Conservation (phyloP, 2,797 vertebrate species). For the Linurgus olivaceus region DNA sequence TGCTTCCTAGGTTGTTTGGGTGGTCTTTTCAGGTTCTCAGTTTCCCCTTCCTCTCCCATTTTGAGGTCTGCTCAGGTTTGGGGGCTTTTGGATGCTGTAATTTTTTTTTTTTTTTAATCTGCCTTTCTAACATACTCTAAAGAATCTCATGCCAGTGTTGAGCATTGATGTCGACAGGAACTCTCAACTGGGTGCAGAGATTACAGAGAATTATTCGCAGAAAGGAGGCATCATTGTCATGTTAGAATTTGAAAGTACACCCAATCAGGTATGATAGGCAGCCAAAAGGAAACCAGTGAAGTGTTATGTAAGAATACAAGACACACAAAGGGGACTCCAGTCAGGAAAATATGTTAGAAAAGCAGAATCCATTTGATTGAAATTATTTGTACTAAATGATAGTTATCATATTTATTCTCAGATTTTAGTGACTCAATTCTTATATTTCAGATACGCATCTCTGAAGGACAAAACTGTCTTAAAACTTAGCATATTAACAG, state of each 20-base stretch:
- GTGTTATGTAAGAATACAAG: neutral
- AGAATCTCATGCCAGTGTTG: neutral
- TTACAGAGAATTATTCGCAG: neutral
- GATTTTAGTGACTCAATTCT: neutral
- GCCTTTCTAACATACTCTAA: slow-evolving; percentile 48
- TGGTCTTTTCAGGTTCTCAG: neutral
- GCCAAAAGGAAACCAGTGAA: neutral
- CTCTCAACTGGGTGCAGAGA: neutral
- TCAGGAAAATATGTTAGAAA: slow-evolving; percentile 56
- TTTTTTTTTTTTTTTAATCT: neutral
- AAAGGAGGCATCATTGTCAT: neutral
- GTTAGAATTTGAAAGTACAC: slow-evolving; percentile 2
- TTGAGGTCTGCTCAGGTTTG: slow-evolving; percentile 33
- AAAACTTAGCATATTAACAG: neutral
- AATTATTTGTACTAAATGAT: neutral
- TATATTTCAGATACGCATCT: slow-evolving; percentile 46
- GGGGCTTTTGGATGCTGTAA: neutral
- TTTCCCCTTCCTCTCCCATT: slow-evolving; percentile 53
- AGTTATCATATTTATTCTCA: neutral
- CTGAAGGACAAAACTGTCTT: neutral
- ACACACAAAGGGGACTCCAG: neutral
- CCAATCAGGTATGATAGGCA: neutral
- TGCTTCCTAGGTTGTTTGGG: neutral
- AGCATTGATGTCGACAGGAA: neutral
- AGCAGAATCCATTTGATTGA: slow-evolving; percentile 15